These are phyloP conservation scores for Thaumatotibia leucotreta DNA, from an alignment of 1,140 invertebrate genomes.

Conservation along the genomic window DNA sequence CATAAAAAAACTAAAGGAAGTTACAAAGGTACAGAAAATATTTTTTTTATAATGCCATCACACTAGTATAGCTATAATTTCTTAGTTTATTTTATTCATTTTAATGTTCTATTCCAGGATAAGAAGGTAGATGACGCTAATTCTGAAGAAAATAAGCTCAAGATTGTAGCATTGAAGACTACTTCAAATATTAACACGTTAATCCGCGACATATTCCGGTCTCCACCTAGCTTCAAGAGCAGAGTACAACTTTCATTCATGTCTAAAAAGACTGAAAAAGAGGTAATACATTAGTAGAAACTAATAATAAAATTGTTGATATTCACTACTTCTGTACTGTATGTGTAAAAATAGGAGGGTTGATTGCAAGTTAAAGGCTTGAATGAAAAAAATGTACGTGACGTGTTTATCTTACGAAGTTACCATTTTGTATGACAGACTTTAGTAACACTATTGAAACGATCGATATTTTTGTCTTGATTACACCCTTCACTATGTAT, in stretches of 20 bases:
- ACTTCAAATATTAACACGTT: conserved; percentile 95
- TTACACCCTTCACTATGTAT: no score
- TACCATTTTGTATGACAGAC: no score
- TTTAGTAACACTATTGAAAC: no score
- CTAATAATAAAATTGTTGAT: conserved; percentile 5
- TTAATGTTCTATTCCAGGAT: conserved; percentile 65
- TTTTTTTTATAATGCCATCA: no score
- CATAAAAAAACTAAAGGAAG: conserved; percentile 92
- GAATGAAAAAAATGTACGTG: no score
- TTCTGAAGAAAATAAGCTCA: conserved; percentile 90
- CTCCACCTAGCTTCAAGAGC: conserved; percentile 94
- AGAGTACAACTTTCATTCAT: conserved; percentile 92
- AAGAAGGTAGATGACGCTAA: conserved; percentile 85
- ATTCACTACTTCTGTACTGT: conserved; percentile 3
- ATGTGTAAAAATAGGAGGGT: conserved; percentile 14
- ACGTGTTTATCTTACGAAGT: no score
- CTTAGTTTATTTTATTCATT: not conserved
- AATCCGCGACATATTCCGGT: conserved; percentile 96
- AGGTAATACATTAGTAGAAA: conserved; percentile 61
- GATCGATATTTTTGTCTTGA: no score
- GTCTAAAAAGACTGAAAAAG: conserved; percentile 78
- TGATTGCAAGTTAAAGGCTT: no score
- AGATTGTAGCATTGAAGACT: conserved; percentile 90
- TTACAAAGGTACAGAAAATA: conserved; percentile 82
- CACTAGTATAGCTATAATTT: no score